phyloP scores from a whole-genome alignment of 2,888 invertebrate species.

The Sarcophaga rosellei region DNA sequence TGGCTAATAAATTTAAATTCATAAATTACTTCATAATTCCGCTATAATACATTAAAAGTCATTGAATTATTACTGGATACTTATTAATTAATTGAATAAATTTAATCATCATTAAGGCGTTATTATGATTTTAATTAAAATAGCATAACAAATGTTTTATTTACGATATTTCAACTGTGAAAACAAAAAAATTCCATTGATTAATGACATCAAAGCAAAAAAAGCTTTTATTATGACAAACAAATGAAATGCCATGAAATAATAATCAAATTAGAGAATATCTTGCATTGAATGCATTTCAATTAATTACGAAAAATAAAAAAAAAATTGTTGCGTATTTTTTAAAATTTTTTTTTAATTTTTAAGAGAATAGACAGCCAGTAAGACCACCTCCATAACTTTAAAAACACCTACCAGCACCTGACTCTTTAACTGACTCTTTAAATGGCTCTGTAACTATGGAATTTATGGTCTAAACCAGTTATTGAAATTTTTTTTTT shows the following conservation, averaged over 20 bases:
- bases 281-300: background rate
- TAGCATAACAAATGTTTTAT: background rate
- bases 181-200: background rate
- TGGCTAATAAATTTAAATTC: background rate
- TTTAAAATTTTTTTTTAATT: background rate
- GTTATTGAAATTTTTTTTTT: background rate
- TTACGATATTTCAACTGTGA: background rate
- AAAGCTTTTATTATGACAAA: background rate
- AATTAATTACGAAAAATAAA: background rate
- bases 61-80: background rate
- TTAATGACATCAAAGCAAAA: background rate
- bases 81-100: background rate
- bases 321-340: background rate
- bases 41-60: background rate
- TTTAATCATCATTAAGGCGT: background rate
- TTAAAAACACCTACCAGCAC: background rate
- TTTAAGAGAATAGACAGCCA: background rate
- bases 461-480: background rate
- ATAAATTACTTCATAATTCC: background rate
- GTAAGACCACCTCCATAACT: background rate
- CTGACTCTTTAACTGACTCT: background rate
- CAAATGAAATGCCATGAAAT: background rate
- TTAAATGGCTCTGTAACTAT: background rate
- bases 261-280: background rate
- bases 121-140: background rate